Base-by-base conservation (phyloP, 35 echinoderm and acorn worm genomes). In the Stichopus chloronotus region DNA sequence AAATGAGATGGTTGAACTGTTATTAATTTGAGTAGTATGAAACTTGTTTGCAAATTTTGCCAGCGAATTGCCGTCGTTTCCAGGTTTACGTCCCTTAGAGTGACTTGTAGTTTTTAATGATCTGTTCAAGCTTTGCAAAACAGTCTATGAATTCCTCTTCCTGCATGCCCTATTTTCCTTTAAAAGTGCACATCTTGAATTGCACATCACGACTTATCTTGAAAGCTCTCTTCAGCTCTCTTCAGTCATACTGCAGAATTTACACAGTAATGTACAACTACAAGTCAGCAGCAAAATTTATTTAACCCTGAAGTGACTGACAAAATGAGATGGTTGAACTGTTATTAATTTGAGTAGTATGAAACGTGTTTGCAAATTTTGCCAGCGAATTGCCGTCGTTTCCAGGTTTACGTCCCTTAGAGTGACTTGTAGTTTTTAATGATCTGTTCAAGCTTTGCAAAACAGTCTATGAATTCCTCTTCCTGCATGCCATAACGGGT, bases 61-160 rank as follows among this genome's bases (percentile, higher is more conserved):
- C n/a, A 74, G 4, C 3, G 30, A 43, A 3, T 43, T 43, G 30
- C 30, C 30, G 3, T 1, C 0, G 30, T 43, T 43, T 43, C 30
- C 30, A 43, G 30, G 3, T 43, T 43, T 43, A 43, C 30, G 16
- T 21, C 9, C 3, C 79, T 56, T 88, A 98, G 4, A 98, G 53
- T 6, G 91, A 30, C 76, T 87, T 94, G 69, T 98, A 98, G 86
- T 95, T 95, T 8, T 77, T 76, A 20, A 98, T 77, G 17, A 94
- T 92, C 72, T 99, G 97, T 83, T 96, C 94, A 76, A 99, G 86
- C 61, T 87, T 91, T 16, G 97, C 97, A 96, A 99, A 99, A 59
- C 95, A 93, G 88, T 99, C 97, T 24, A 99, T 96, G 77, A 99
- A 99, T 43, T 99, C 95, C 55, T 99, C 97, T 71, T 99, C 97